Conservation (phyloP, 1,140 invertebrate genomes). For the Maniola jurtina region DNA sequence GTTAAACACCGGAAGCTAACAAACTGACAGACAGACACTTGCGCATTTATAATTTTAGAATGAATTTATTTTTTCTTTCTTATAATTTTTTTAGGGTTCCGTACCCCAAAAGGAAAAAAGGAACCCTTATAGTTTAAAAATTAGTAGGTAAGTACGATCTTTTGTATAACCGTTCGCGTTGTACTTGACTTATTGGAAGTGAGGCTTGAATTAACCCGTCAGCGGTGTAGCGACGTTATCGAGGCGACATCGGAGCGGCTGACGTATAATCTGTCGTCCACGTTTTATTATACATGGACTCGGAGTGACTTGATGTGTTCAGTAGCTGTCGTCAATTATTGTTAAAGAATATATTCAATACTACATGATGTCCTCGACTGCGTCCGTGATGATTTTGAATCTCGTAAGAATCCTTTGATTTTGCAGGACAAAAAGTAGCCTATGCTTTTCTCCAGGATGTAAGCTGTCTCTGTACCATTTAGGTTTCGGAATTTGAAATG, state of each 20-base stretch:
- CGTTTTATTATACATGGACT: conserved; percentile 5
- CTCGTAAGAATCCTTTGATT: too few relatives aligned
- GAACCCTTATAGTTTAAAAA: too few relatives aligned
- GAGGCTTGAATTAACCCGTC: conserved; percentile 13
- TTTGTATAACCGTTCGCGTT: neutral
- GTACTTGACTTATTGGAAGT: neutral
- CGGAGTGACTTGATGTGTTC: conserved; percentile 7
- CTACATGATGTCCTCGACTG: neutral
- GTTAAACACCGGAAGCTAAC: too few relatives aligned
- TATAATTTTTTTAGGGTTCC: neutral
- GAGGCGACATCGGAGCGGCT: conserved; percentile 10
- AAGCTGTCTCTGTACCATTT: too few relatives aligned
- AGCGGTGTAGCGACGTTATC: conserved; percentile 4
- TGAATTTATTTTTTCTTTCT: conserved; percentile 24
- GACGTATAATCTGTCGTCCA: conserved; percentile 8
- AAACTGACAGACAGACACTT: too few relatives aligned
- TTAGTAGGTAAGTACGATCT: neutral
- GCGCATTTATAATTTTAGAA: neutral
- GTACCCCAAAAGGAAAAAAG: too few relatives aligned
- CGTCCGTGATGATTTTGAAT: too few relatives aligned
- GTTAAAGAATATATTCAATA: neutral
- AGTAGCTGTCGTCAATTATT: conserved; percentile 9
- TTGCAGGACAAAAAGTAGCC: too few relatives aligned
- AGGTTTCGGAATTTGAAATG: too few relatives aligned
- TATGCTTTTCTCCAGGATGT: too few relatives aligned